phyloP scores from a whole-genome alignment of 2,888 invertebrate genomes.

The Altica lythri region DNA sequence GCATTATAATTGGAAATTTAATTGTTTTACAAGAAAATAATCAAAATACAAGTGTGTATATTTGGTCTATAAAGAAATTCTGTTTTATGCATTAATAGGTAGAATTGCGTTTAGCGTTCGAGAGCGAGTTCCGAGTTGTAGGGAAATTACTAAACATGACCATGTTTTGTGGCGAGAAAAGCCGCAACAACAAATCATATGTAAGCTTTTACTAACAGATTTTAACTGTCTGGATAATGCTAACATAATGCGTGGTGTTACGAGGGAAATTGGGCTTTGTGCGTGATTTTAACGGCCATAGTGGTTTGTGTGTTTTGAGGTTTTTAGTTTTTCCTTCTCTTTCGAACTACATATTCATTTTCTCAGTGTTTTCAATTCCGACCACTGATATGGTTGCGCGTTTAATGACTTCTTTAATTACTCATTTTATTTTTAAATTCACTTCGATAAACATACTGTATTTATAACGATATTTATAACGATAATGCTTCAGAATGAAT shows the following conservation, averaged over 20 bases:
- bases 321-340: slow-evolving; percentile 42
- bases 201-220: slow-evolving; percentile 59
- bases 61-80: no score
- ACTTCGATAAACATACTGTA: no score
- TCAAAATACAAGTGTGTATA: no score
- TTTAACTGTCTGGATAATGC: slow-evolving; percentile 58
- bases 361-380: slow-evolving; percentile 38
- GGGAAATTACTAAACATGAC: slow-evolving; percentile 45
- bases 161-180: slow-evolving; percentile 53
- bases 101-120: slow-evolving; percentile 14
- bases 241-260: slow-evolving; percentile 57
- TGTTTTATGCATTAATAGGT: no score
- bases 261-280: slow-evolving; percentile 56
- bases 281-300: slow-evolving; percentile 55
- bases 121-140: slow-evolving; percentile 27
- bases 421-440: no score
- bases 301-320: slow-evolving; percentile 53
- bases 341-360: slow-evolving; percentile 41
- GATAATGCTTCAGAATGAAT: no score
- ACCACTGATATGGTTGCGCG: slow-evolving; percentile 2
- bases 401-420: not conserved
- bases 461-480: no score
- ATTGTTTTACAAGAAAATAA: no score
- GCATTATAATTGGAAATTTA: no score
- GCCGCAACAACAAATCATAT: slow-evolving; percentile 58